Base-by-base conservation (phyloP, 2,113 vertebrate species). In the Symphodus melops region DNA sequence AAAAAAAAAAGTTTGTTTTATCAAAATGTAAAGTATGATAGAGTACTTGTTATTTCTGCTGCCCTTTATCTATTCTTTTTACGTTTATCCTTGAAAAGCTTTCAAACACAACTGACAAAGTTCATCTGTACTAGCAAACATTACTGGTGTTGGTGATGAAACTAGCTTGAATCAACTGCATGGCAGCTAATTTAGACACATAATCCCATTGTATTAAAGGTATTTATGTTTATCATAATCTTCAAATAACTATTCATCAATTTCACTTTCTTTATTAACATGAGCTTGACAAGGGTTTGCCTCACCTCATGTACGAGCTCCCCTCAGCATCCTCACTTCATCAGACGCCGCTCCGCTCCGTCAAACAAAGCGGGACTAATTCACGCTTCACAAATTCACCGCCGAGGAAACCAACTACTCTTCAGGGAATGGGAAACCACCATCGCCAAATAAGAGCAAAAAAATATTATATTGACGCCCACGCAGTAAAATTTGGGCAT, bases 251-350 rank as follows among this genome's bases (percentile, higher is more conserved):
- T 28, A n/a, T 28, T 56, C 4, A 36, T 25, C 25, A 16, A 51
- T 21, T 3, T 9, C 25, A 11, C 39, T 58, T 21, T n/a, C 1
- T 36, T 1, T 51, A n/a, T 12, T 39, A 8, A 11, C 28, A 41
- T 17, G 1, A 46, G 8, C 9, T 20, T 1, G 11, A 4, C 28
- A 16, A 11, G 13, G 8, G 2, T 48, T 48, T 19, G 39, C 5
- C 59, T 9, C 11, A 3, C 65, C 4, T 66, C 0, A 3, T 0
- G 23, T n/a, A 33, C 28, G 21, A 33, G 44, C 9, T 39, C 25
- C 62, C 33, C 6, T 2, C 5, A 44, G 67, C 37, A 41, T 64
- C 42, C 77, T 79, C 68, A 70, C 82, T 72, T 82, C 62, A 16
- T 75, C 62, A 51, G 9, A 21, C 9, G 64, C 51, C 41, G 41